phyloP scores from a whole-genome alignment of 2,113 vertebrate genomes.

The Lynx canadensis region DNA sequence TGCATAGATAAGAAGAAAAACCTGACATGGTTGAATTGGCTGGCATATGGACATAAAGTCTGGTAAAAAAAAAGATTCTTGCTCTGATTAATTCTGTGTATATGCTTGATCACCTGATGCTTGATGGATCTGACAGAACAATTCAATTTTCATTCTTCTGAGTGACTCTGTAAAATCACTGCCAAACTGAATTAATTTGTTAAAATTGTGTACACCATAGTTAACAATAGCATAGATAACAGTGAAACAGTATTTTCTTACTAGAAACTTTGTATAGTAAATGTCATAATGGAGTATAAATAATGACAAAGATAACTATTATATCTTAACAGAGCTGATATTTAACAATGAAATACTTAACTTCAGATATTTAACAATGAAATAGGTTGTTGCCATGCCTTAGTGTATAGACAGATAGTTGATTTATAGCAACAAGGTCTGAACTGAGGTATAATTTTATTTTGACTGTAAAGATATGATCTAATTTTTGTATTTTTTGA shows the following conservation, averaged over 20 bases:
- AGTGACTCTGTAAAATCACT: not conserved
- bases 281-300: not conserved
- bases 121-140: constrained; percentile 35
- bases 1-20: not conserved
- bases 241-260: not conserved
- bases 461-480: not conserved
- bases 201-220: not conserved
- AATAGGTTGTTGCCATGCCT: not conserved
- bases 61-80: not conserved
- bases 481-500: not conserved
- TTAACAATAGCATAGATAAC: not conserved
- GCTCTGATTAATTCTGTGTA: not conserved
- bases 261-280: not conserved
- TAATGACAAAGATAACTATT: not conserved
- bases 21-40: not conserved
- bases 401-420: not conserved
- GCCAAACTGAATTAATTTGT: not conserved
- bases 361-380: not conserved
- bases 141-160: constrained; percentile 26
- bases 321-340: not conserved
- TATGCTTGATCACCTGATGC: not conserved
- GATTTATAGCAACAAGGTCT: not conserved
- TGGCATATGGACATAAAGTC: not conserved
- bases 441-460: not conserved
- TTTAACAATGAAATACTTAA: not conserved